Percentiles rank a stretch among this genome's conserved stretches.
These are phyloP conservation scores for Ernsta delagoae DNA, from an alignment of 2,888 invertebrate genomes.

Conservation along the genomic window DNA sequence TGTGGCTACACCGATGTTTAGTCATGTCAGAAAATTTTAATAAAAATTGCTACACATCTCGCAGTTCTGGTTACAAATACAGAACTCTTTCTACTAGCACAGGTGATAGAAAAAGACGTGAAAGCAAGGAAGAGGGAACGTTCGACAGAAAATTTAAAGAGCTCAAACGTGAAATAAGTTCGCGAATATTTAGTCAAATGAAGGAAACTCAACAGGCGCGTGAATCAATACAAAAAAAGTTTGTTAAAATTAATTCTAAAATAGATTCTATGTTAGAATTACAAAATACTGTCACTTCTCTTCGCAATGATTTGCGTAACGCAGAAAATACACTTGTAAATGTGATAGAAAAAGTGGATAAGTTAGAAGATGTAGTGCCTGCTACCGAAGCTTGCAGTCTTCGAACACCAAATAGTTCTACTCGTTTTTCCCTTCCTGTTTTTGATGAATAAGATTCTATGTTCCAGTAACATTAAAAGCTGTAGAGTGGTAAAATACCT, in stretches of 20 bases:
- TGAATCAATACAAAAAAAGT: constrained; percentile 56
- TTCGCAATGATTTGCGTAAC: constrained; percentile 54
- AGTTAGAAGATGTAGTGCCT: constrained; percentile 48
- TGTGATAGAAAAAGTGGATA: constrained; percentile 57
- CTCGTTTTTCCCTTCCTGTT: constrained; percentile 46
- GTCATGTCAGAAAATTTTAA: constrained; percentile 66
- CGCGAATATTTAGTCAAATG: constrained; percentile 58
- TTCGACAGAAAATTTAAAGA: constrained; percentile 65
- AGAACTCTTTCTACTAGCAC: constrained; percentile 73
- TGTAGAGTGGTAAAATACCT: no score
- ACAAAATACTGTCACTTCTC: constrained; percentile 52
- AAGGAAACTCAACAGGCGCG: constrained; percentile 54
- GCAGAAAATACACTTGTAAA: constrained; percentile 52
- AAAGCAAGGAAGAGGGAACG: constrained; percentile 50
- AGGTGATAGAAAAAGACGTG: constrained; percentile 54
- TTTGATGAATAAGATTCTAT: constrained; percentile 37
- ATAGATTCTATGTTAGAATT: constrained; percentile 64
- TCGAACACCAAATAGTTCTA: constrained; percentile 48
- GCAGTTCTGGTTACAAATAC: constrained; percentile 71
- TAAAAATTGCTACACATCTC: constrained; percentile 67
- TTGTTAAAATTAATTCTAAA: constrained; percentile 61
- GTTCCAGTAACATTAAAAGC: background rate
- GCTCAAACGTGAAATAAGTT: constrained; percentile 58
- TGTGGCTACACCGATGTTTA: background rate
- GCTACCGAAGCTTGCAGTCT: constrained; percentile 47